phyloP scores from a whole-genome alignment of 2,797 vertebrate species.

The Argya squamiceps region DNA sequence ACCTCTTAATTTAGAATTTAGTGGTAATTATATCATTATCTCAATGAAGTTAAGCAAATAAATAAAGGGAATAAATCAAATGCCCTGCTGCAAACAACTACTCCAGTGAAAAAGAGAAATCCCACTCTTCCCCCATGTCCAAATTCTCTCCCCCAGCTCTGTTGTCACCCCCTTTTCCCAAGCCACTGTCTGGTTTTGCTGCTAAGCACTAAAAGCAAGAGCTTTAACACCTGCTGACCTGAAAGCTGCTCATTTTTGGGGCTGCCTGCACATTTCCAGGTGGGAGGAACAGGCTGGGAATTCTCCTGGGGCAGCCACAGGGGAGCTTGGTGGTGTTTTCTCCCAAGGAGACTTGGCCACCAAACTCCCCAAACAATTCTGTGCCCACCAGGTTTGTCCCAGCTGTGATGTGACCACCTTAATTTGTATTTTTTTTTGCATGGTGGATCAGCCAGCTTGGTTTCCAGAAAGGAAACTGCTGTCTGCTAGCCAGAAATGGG shows the following conservation, averaged over 20 bases:
- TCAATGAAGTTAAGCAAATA: neutral
- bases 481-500: neutral
- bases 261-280: neutral
- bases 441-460: neutral
- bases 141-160: neutral
- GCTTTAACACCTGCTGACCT: neutral
- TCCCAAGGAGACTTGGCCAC: neutral
- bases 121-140: accelerated
- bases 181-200: neutral
- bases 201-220: neutral
- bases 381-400: neutral
- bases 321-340: neutral
- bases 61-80: neutral
- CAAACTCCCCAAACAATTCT: neutral
- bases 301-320: neutral
- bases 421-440: accelerated
- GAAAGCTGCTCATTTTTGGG: neutral
- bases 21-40: neutral
- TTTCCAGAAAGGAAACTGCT: neutral
- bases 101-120: neutral
- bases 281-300: neutral
- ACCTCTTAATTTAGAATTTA: neutral
- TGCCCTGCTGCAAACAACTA: neutral
- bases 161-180: neutral
- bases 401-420: neutral